Evolutionary conservation across 2,113 vertebrate genomes (phyloP).

Genomic region (Plecturocebus donacophilus): DNA sequence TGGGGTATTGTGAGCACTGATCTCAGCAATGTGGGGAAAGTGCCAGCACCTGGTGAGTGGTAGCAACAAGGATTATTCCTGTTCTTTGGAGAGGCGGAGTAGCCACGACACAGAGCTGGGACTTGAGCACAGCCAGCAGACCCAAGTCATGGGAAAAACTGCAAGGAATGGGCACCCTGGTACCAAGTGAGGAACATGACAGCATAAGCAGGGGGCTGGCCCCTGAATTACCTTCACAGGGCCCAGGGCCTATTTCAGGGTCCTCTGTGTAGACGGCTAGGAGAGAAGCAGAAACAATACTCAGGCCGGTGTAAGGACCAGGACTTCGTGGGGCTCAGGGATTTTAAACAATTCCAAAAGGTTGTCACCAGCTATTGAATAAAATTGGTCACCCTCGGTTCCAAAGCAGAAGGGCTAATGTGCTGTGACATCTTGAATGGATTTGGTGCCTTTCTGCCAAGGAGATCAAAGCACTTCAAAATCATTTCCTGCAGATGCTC

Average conservation of each 20-base stretch:
- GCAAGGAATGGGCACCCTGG: background rate
- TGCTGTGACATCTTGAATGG: background rate
- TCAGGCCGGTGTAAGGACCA: background rate
- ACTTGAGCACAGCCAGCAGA: background rate
- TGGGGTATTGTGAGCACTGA: background rate
- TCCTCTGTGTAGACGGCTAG: background rate
- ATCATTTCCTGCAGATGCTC: conserved; percentile 18
- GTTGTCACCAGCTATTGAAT: background rate
- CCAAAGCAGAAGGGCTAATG: conserved; percentile 1
- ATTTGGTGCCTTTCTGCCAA: background rate
- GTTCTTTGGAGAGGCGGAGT: too few species aligned
- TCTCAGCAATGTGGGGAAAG: background rate
- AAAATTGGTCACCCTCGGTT: background rate
- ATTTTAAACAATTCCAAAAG: conserved; percentile 24
- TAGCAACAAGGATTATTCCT: too few species aligned
- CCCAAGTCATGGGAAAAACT: background rate
- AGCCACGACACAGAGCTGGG: background rate
- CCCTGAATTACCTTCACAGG: accelerated
- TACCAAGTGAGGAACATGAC: accelerated
- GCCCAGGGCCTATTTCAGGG: background rate
- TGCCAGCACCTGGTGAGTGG: too few species aligned
- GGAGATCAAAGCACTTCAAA: conserved; percentile 61
- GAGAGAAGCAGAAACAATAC: background rate
- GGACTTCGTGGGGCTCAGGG: background rate
- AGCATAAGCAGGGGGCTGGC: background rate